Percentiles rank a stretch among this genome's conserved stretches.
These are phyloP conservation scores for Crenichthys baileyi DNA, from an alignment of 2,797 vertebrate genomes.

Conservation along the genomic window DNA sequence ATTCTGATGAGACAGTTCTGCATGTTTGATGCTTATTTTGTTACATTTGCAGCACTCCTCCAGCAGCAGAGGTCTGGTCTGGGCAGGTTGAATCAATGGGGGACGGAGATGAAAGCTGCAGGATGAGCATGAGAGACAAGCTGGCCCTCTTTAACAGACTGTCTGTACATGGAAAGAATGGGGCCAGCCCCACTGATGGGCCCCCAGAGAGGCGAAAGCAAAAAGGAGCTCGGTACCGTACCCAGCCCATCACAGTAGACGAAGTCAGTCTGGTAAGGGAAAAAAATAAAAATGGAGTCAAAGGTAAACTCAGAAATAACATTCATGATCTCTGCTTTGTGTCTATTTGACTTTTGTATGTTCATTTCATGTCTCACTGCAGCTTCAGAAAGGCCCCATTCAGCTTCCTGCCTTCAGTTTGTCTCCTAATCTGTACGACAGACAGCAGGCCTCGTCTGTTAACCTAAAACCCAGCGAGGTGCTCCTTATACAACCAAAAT, in stretches of 20 bases:
- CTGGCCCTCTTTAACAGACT: constrained; percentile 84
- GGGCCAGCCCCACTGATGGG: constrained; percentile 21
- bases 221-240: constrained; percentile 82
- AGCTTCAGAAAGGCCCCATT: constrained; percentile 79
- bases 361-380: background rate
- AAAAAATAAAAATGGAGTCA: background rate
- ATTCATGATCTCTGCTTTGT: background rate
- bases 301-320: background rate
- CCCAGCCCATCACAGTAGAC: constrained; percentile 84
- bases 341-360: background rate
- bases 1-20: background rate
- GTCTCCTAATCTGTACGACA: constrained; percentile 73
- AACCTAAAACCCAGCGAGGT: constrained; percentile 82
- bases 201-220: constrained; percentile 76
- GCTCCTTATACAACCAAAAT: constrained; percentile 56
- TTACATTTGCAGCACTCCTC: constrained; percentile 46
- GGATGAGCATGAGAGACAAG: constrained; percentile 84
- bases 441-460: constrained; percentile 77
- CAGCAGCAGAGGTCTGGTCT: constrained; percentile 40
- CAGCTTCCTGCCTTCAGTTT: constrained; percentile 77
- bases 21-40: background rate
- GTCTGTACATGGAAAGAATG: constrained; percentile 65
- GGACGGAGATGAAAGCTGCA: constrained; percentile 76
- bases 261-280: constrained; percentile 80
- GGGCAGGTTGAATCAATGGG: constrained; percentile 51